Evolutionary conservation across 2,888 invertebrate genomes (phyloP), one percentile per base, ranked within the genome.

Genomic region (Phymatocera aterrima): DNA sequence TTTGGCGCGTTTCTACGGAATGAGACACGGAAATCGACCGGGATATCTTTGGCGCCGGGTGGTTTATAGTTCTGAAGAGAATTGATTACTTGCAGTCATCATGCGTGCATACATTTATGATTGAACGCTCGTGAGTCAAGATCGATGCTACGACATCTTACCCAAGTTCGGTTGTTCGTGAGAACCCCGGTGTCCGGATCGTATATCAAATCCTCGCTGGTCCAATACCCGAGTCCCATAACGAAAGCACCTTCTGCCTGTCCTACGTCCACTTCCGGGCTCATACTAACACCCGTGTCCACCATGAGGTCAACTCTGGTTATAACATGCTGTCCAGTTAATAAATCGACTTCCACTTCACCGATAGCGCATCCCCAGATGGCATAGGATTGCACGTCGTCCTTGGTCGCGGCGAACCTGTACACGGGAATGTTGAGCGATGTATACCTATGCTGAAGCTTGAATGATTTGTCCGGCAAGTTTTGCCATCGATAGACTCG

Each of bases 221-320:
- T 94, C 93, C 94, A 96, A 84, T 95, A 95, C 1, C 97, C 97
- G 8, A 92, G 90, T 48, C 92, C 96, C 95, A 96, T 96, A 0
- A 95, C 91, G 82, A 96, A 96, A 0, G 95, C 95, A 0, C 97
- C 97, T 90, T 96, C 95, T 15, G 95, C 93, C 91, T 96, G 96
- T 4, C 94, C 95, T 77, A 96, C 91, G 87, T 96, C 96, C 68
- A 96, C 92, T 85, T 93, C 91, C 12, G 96, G 96, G 90, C 93
- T 96, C 80, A 96, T 90, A 88, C 95, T 95, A 82, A 94, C 92
- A 5, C 96, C 96, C 15, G 93, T 93, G 85, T 96, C 96, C 89
- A 96, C 95, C 8, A 95, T 88, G 57, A 96, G 89, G 88, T 96
- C 96, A 0, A 95, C 95, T 82, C 96, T 92, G 15, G 87, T 90